Evolutionary conservation across 2,888 invertebrate species (phyloP).

Genomic region (Pomacea canaliculata): DNA sequence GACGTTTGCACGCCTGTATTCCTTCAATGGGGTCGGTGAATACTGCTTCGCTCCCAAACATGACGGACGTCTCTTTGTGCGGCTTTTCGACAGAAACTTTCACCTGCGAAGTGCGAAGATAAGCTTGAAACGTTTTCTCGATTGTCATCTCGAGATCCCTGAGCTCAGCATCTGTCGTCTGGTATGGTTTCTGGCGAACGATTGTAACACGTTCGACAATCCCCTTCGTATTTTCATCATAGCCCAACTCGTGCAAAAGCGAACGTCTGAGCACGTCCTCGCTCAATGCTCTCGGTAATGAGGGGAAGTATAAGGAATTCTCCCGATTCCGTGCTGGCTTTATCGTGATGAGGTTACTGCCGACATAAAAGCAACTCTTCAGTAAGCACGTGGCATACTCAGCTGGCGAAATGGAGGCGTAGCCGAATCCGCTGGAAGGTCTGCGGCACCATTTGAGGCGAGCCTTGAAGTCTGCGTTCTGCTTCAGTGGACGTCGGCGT

Average conservation of each 20-base stretch:
- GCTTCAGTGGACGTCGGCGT: conserved; percentile 20
- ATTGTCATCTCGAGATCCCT: conserved; percentile 21
- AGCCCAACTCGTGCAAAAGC: neutral
- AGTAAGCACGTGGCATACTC: conserved; percentile 22
- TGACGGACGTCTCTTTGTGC: conserved; percentile 29
- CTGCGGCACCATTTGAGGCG: conserved; percentile 50
- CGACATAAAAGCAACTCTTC: neutral
- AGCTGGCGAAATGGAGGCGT: conserved; percentile 40
- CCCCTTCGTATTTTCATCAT: neutral
- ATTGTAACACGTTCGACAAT: conserved; percentile 15
- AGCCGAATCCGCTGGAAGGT: conserved; percentile 44
- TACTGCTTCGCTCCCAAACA: conserved; percentile 37
- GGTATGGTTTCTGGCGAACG: conserved; percentile 6
- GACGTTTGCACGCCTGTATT: conserved; percentile 29
- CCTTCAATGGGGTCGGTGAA: conserved; percentile 45
- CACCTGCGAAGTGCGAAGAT: conserved; percentile 26
- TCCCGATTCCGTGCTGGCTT: conserved; percentile 11
- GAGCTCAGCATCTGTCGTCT: conserved; percentile 8
- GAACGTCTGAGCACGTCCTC: conserved; percentile 37
- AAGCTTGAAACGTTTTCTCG: conserved; percentile 18
- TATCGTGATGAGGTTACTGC: conserved; percentile 17
- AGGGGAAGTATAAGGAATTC: conserved; percentile 25
- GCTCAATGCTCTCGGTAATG: conserved; percentile 26
- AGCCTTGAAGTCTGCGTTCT: conserved; percentile 37
- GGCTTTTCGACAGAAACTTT: conserved; percentile 33